phyloP scores from a whole-genome alignment of 2,797 vertebrate genomes.

The Tinamus major region DNA sequence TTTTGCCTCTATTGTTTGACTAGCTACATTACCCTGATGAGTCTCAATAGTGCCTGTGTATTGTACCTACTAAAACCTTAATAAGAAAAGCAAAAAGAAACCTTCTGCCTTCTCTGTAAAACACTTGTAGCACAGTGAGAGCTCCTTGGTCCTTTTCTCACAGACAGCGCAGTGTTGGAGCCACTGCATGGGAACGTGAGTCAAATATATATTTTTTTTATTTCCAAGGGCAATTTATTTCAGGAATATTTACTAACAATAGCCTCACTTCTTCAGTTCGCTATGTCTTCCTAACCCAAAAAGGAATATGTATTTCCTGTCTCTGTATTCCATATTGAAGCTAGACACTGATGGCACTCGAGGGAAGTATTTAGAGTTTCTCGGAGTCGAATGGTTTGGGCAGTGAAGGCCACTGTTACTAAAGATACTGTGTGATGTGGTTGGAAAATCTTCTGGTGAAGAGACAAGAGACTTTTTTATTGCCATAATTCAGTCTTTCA shows the following conservation, averaged over 20 bases:
- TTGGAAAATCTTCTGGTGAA: background rate
- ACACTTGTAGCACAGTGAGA: background rate
- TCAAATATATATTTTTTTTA: background rate
- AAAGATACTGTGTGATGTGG: background rate
- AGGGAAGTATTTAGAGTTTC: background rate
- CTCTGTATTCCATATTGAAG: background rate
- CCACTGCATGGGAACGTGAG: background rate
- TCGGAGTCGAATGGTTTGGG: background rate
- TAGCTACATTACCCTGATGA: no score
- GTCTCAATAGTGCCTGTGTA: fast-evolving
- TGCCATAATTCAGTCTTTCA: background rate
- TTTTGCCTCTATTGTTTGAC: background rate
- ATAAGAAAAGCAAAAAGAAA: background rate
- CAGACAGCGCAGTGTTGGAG: background rate
- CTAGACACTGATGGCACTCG: background rate
- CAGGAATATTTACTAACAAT: background rate
- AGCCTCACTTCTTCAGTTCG: background rate
- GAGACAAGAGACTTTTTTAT: background rate
- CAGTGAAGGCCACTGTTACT: background rate
- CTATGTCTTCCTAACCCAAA: background rate
- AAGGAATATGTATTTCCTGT: background rate
- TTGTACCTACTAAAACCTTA: background rate
- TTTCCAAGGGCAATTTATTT: background rate
- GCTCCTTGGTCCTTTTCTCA: background rate
- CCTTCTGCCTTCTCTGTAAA: background rate